phyloP scores from a whole-genome alignment of 2,888 invertebrate genomes.

The Sarcophaga rosellei region DNA sequence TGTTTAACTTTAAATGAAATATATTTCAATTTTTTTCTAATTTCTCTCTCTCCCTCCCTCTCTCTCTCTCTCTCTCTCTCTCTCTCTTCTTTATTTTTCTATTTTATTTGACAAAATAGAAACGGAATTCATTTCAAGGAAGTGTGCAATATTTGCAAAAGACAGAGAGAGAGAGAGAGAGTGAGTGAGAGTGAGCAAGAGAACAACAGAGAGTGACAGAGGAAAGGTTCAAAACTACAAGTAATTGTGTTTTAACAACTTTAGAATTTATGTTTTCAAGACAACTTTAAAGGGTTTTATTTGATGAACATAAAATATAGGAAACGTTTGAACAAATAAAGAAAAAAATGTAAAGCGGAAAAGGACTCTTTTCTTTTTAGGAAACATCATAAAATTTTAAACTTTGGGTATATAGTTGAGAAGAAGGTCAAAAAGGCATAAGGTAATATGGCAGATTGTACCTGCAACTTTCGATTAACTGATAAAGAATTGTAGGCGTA shows the following conservation, averaged over 20 bases:
- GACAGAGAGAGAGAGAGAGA: not conserved
- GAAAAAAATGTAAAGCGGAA: not conserved
- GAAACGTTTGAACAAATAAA: not conserved
- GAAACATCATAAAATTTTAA: no score
- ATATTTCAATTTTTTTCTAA: constrained; percentile 20
- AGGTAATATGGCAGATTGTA: no score
- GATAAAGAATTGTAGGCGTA: no score
- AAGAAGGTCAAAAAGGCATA: no score
- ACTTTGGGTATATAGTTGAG: no score
- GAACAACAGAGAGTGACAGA: not conserved
- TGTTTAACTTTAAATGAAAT: constrained; percentile 21
- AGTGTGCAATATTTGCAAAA: constrained; percentile 28
- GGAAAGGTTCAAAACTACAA: not conserved
- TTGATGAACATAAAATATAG: not conserved
- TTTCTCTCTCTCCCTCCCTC: not conserved
- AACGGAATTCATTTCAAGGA: constrained; percentile 18
- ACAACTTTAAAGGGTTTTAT: not conserved
- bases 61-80: no score
- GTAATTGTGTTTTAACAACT: not conserved
- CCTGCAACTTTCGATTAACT: no score
- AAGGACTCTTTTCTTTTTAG: not conserved
- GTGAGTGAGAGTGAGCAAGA: not conserved
- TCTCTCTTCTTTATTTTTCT: not conserved
- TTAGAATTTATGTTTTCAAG: not conserved
- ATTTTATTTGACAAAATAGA: constrained; percentile 34